Evolutionary conservation across 1,140 invertebrate genomes (phyloP).

Genomic region (Leptonema lineaticorne): DNA sequence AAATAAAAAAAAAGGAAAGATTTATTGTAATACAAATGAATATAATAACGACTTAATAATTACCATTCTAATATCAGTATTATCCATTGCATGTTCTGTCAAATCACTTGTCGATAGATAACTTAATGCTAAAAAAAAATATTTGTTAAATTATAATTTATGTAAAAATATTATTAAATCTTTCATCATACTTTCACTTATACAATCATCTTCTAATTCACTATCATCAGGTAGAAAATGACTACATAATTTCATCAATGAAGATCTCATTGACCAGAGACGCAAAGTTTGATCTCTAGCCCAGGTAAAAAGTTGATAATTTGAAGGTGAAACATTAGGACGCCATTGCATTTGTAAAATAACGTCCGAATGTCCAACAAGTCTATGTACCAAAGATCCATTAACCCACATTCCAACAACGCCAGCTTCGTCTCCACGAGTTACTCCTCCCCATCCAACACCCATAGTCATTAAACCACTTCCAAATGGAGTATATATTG

Average conservation of each 20-base stretch:
- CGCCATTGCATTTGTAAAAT: constrained; percentile 95
- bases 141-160: not conserved
- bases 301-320: constrained; percentile 93
- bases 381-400: constrained; percentile 55
- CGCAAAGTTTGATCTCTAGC: constrained; percentile 90
- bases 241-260: constrained; percentile 73
- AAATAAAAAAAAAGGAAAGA: constrained; percentile 3
- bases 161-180: not conserved
- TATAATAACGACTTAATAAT: constrained; percentile 17
- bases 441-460: constrained; percentile 55
- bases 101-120: constrained; percentile 52
- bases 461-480: constrained; percentile 87
- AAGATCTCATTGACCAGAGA: constrained; percentile 86
- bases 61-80: constrained; percentile 50
- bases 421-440: constrained; percentile 53
- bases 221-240: constrained; percentile 57
- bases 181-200: constrained; percentile 47
- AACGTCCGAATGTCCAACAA: constrained; percentile 90
- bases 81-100: constrained; percentile 29
- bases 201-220: constrained; percentile 52
- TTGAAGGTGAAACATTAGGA: constrained; percentile 62
- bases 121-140: constrained; percentile 45
- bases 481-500: constrained; percentile 90
- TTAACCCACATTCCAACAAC: constrained; percentile 55
- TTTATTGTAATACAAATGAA: not conserved